Conservation (phyloP, 2,888 invertebrate genomes). For the Selenia dentaria region DNA sequence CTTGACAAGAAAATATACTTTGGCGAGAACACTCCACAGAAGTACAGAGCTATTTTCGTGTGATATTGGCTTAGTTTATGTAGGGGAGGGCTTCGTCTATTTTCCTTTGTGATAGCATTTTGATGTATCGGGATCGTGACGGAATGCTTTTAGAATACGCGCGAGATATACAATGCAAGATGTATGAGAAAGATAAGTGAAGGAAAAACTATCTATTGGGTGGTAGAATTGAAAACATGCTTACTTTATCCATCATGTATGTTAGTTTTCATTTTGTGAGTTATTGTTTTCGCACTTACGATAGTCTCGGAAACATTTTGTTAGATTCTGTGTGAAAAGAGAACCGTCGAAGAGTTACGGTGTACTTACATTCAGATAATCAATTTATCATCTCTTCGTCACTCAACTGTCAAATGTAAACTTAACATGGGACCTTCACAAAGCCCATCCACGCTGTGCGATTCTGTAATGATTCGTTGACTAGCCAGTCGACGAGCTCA, state of each 20-base stretch:
- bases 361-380: no score
- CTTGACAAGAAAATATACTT: conserved; percentile 27
- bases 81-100: conserved; percentile 28
- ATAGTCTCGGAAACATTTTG: no score
- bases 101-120: conserved; percentile 34
- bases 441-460: no score
- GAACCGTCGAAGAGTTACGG: no score
- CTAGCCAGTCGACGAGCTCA: no score
- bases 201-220: conserved; percentile 1
- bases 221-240: conserved; percentile 1
- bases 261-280: no score
- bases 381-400: no score
- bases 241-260: not conserved
- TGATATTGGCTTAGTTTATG: conserved; percentile 32
- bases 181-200: conserved; percentile 1
- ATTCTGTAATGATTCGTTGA: no score
- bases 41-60: conserved; percentile 24
- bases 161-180: conserved; percentile 10
- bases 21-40: conserved; percentile 19
- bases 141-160: conserved; percentile 34
- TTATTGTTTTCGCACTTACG: no score
- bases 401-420: no score
- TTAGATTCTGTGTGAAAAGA: no score
- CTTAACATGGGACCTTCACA: no score
- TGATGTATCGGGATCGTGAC: conserved; percentile 32